These are phyloP conservation scores for Drosophila ambigua DNA, from an alignment of 1,140 invertebrate species.

Conservation along the genomic window DNA sequence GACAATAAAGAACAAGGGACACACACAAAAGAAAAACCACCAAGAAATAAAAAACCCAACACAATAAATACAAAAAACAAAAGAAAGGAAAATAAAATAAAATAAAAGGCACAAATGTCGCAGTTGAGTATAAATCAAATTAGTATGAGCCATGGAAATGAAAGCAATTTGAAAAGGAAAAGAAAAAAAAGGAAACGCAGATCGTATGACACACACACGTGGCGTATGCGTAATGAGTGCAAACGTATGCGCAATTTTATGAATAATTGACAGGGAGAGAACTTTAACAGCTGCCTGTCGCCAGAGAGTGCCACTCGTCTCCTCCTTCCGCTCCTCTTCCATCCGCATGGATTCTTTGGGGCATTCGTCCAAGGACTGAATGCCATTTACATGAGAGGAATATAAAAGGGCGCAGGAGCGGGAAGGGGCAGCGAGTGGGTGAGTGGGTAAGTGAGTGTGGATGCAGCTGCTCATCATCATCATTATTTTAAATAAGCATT, in stretches of 20 bases:
- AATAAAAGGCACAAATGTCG: slow-evolving; percentile 21
- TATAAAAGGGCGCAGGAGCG: slow-evolving; percentile 1
- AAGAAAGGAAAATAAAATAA: neutral
- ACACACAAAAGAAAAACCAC: slow-evolving; percentile 9
- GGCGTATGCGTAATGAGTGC: slow-evolving; percentile 71
- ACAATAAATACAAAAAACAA: slow-evolving; percentile 34
- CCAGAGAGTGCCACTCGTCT: slow-evolving; percentile 46
- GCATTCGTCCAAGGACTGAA: slow-evolving; percentile 35
- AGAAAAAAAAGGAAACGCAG: neutral
- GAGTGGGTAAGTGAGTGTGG: neutral
- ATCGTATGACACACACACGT: slow-evolving; percentile 16
- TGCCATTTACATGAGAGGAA: slow-evolving; percentile 59
- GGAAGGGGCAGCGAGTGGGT: neutral
- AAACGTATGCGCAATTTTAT: slow-evolving; percentile 72
- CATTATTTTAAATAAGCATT: slow-evolving; percentile 81
- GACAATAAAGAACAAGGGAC: slow-evolving; percentile 42
- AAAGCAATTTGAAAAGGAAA: slow-evolving; percentile 48
- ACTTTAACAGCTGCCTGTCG: slow-evolving; percentile 50
- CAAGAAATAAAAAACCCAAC: slow-evolving; percentile 18
- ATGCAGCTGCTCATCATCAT: slow-evolving; percentile 68
- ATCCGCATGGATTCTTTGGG: slow-evolving; percentile 8
- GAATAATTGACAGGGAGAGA: slow-evolving; percentile 71
- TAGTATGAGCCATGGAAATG: slow-evolving; percentile 45
- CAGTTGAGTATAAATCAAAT: slow-evolving; percentile 66
- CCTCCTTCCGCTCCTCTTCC: too few species aligned